A percentile compares a stretch with the other conserved stretches of the same genome.
These are phyloP conservation scores for Shinisaurus crocodilurus DNA, from an alignment of 2,113 vertebrate species.

Conservation along the genomic window DNA sequence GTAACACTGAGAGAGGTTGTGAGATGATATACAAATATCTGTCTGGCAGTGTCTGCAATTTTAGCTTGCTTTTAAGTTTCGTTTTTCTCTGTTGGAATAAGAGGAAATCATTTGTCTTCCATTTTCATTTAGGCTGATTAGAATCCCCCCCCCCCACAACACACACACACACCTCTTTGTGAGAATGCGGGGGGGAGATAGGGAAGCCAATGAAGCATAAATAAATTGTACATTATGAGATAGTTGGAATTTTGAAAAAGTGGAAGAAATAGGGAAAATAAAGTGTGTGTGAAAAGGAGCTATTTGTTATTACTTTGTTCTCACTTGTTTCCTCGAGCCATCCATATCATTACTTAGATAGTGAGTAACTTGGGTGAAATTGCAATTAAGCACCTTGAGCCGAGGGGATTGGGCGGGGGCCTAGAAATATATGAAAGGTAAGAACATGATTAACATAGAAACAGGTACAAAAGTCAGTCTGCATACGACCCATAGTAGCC, in stretches of 20 bases:
- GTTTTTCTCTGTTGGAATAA: neutral
- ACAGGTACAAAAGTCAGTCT: neutral
- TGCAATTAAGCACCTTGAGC: neutral
- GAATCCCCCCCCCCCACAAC: no score
- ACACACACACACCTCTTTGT: no score
- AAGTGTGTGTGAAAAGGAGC: neutral
- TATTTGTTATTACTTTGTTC: neutral
- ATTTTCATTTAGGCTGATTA: neutral
- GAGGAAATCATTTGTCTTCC: neutral
- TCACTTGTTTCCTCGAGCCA: neutral
- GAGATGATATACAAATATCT: constrained; percentile 17
- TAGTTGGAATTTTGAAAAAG: neutral
- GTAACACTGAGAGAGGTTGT: neutral
- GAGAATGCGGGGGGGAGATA: no score
- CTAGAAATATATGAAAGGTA: neutral
- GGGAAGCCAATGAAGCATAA: neutral
- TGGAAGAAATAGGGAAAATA: neutral
- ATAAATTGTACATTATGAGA: neutral
- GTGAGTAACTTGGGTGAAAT: neutral
- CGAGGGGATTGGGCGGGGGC: neutral
- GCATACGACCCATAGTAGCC: neutral
- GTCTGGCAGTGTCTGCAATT: neutral
- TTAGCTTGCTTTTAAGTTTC: neutral
- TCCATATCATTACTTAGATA: neutral
- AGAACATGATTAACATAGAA: neutral